Evolutionary conservation across 2,888 invertebrate genomes (phyloP), one percentile per base, ranked within the genome.

Genomic region (Macrophya alboannulata): DNA sequence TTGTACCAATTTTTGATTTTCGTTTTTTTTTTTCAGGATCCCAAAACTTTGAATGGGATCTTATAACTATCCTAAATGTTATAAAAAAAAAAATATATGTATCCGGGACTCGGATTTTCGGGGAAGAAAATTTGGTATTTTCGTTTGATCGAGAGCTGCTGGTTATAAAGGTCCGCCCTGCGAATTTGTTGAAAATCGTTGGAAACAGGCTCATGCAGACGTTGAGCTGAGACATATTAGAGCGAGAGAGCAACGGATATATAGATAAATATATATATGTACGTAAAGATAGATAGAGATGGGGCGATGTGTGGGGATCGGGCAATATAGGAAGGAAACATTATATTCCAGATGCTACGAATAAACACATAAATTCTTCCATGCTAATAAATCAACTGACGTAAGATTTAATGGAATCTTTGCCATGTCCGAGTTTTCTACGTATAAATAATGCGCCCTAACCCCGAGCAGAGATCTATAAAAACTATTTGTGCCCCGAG

Each of bases 351-450:
- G 85, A 85, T 85, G 85, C 85, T 79, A 82, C 81, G 79, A 81
- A 85, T 85, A 85, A 85, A 85, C 85, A 85, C 85, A 85, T 85
- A 85, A 85, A 85, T 85, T 85, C 85, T 82, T 82, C 65, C 81
- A 71, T 59, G 85, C 81, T 85, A 85, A 85, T 85, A 85, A 85
- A 85, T 85, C 85, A 85, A 85, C 85, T 81, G 85, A 81, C 85
- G 81, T 85, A 81, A 85, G 85, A 85, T 85, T 85, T 81, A 85
- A 85, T 62, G 85, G 85, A 85, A 85, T 85, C 85, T 81, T 55
- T 40, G n/a, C 84, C 74, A 48, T 71, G 83, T 83, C 83, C 68
- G 65, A 83, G 68, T 37, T 43, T 25, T 62, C 79, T 62, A 21
- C n/a, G 81, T 48, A 74, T 85, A 85, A 85, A 85, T 85, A 85